phyloP scores from a whole-genome alignment of 2,888 invertebrate species.

The Temnothorax unifasciatus region DNA sequence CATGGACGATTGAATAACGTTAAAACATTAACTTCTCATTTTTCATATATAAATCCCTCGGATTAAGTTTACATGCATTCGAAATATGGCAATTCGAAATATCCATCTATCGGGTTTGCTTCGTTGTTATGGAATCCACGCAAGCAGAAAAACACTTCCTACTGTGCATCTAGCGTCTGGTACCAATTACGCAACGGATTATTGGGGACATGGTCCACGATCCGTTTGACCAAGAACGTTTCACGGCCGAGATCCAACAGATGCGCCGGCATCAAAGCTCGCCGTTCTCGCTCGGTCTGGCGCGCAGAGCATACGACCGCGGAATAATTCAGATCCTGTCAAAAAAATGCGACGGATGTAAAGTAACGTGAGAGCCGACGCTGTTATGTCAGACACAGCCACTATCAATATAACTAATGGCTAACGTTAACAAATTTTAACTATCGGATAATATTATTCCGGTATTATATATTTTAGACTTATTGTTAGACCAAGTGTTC shows the following conservation, averaged over 20 bases:
- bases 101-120: not conserved
- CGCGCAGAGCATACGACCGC: conserved; percentile 44
- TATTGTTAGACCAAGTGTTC: not conserved
- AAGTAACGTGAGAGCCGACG: conserved; percentile 1
- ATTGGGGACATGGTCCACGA: conserved; percentile 36
- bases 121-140: not conserved
- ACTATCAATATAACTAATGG: not conserved
- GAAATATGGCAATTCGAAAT: not conserved
- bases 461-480: too few relatives aligned
- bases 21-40: not conserved
- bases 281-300: conserved; percentile 37
- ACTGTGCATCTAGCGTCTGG: conserved; percentile 49
- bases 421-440: not conserved
- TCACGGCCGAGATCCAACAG: conserved; percentile 66
- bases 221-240: conserved; percentile 44
- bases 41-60: not conserved
- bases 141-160: conserved; percentile 33
- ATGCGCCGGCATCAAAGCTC: conserved; percentile 65
- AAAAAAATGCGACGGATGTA: conserved; percentile 45
- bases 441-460: not conserved
- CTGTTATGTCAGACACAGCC: not conserved
- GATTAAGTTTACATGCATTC: not conserved
- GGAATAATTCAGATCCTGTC: conserved; percentile 54
- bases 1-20: not conserved
- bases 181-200: conserved; percentile 64